Percentiles rank a stretch among this genome's conserved stretches.
These are phyloP conservation scores for Rhabdomys pumilio DNA, from an alignment of 2,797 vertebrate species.

Conservation along the genomic window DNA sequence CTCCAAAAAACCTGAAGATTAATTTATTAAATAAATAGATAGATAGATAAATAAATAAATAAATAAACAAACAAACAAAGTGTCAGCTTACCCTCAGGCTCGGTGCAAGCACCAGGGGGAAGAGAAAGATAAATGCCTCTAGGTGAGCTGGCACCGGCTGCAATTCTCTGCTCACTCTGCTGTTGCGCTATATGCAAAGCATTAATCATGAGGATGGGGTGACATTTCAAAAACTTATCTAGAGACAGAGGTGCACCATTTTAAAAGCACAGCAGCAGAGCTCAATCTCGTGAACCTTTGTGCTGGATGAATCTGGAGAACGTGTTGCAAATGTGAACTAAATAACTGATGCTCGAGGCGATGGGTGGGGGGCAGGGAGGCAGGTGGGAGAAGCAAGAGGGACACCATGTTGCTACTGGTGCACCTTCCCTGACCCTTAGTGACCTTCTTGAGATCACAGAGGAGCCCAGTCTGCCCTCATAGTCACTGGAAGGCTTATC, in stretches of 20 bases:
- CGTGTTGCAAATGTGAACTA: neutral
- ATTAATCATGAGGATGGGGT: constrained; percentile 88
- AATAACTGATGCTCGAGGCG: constrained; percentile 28
- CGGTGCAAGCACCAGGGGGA: constrained; percentile 83
- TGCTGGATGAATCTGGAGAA: constrained; percentile 39
- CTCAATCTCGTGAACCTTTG: constrained; percentile 69
- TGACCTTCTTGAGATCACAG: neutral
- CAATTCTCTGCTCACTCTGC: constrained; percentile 86
- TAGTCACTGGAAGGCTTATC: neutral
- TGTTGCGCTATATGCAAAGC: constrained; percentile 75
- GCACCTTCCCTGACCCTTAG: neutral
- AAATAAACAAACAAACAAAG: constrained; percentile 75
- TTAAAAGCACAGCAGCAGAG: constrained; percentile 78
- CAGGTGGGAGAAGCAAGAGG: neutral
- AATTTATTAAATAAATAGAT: constrained; percentile 83
- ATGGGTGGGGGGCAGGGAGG: rapidly evolving
- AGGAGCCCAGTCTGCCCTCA: neutral
- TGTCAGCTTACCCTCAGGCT: constrained; percentile 89
- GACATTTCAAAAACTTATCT: constrained; percentile 87
- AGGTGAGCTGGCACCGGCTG: constrained; percentile 86
- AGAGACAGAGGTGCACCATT: constrained; percentile 86
- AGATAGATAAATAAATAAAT: no score
- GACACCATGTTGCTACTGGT: rapidly evolving
- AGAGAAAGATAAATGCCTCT: constrained; percentile 89
- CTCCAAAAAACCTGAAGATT: constrained; percentile 84